Base-by-base conservation (phyloP, 2,888 invertebrate genomes). In the Nemoura dubitans region DNA sequence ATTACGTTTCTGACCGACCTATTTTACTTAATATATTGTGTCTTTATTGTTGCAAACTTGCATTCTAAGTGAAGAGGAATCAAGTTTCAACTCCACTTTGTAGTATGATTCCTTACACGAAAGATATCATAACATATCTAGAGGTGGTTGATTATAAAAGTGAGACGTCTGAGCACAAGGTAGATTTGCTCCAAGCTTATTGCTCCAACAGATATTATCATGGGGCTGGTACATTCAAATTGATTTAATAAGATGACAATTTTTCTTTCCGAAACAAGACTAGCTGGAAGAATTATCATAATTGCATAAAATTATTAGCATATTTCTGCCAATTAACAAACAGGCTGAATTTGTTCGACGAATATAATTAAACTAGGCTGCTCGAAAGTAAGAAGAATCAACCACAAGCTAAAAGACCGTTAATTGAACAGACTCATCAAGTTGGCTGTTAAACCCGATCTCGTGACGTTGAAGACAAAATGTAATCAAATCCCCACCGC, bases 401-500 rank as follows among this genome's bases (percentile, higher is more conserved):
- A 21, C 16, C 59, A 21, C 59, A 59, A 59, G 59, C 59, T 59
- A 59, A 59, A 59, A 59, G 59, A 59, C 21, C 59, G 59, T 59
- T 59, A 59, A 59, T 59, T 59, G 16, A 21, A 21, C 59, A 59
- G 59, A 59, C 59, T 59, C 59, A 59, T 59, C 59, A 59, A 59
- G 59, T 59, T 59, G 59, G 59, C 59, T 59, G 59, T 59, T 59
- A 59, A 10, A 21, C 59, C 21, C 59, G 59, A 59, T 59, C 59
- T 59, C 59, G 21, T 78, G 78, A 78, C 78, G 28, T 28, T 78
- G 78, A 78, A 78, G 78, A 27, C 78, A 78, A 78, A 78, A 78
- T 78, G 78, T 78, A 78, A 78, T 78, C 78, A 78, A 78, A 78
- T 78, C 78, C 26, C 78, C 26, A 16, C 59, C 59, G 59, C 59